Percentiles rank a stretch among this genome's conserved stretches.
phyloP scores from a whole-genome alignment of 2,888 invertebrate genomes.

The Euproctis similis region DNA sequence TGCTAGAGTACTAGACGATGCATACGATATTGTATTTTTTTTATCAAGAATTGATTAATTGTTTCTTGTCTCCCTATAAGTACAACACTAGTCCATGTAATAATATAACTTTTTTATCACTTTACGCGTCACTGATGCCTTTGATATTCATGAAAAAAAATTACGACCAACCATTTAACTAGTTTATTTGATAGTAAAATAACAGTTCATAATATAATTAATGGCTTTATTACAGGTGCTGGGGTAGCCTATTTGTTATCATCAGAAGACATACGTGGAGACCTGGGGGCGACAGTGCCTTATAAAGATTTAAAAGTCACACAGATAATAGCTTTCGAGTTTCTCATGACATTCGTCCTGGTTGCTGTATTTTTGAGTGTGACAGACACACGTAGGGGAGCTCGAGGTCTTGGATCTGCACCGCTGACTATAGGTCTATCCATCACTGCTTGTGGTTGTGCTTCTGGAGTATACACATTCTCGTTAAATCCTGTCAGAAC shows the following conservation, averaged over 20 bases:
- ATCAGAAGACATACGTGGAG: conserved; percentile 8
- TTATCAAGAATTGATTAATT: too few relatives aligned
- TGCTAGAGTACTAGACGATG: too few relatives aligned
- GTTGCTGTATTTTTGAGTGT: conserved; percentile 26
- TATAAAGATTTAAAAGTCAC: conserved; percentile 6
- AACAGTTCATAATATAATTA: too few relatives aligned
- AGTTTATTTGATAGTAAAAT: too few relatives aligned
- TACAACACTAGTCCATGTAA: too few relatives aligned
- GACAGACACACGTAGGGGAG: conserved; percentile 20
- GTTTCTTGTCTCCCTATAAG: too few relatives aligned
- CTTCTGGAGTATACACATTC: conserved; percentile 22
- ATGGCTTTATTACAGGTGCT: conserved; percentile 23
- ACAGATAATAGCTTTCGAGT: conserved; percentile 22
- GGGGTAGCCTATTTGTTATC: conserved; percentile 20
- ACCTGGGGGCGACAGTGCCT: conserved; percentile 19
- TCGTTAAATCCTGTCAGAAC: conserved; percentile 27
- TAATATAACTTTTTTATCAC: too few relatives aligned
- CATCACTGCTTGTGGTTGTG: conserved; percentile 25
- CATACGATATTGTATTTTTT: too few relatives aligned
- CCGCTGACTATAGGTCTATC: conserved; percentile 30
- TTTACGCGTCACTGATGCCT: too few relatives aligned
- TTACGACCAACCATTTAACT: too few relatives aligned
- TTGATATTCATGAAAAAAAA: too few relatives aligned
- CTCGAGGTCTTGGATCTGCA: conserved; percentile 26
- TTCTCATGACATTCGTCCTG: conserved; percentile 26